phyloP scores from a whole-genome alignment of 2,797 vertebrate species.

The Ctenosaura bakeri region DNA sequence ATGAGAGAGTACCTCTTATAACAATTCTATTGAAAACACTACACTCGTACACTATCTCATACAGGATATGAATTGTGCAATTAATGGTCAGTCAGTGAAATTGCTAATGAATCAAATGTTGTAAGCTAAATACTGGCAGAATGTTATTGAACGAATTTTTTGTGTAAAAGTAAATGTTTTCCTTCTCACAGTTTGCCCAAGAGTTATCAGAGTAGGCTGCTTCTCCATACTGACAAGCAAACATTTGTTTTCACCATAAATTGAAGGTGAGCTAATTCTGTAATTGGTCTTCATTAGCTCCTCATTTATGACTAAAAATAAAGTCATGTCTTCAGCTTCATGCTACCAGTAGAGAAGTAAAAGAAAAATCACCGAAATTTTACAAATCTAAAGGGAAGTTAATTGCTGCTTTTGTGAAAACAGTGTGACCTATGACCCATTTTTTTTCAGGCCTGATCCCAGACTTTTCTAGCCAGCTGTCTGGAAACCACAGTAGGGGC shows the following conservation, averaged over 20 bases:
- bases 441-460: constrained; percentile 79
- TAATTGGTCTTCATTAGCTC: constrained; percentile 63
- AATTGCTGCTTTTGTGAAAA: constrained; percentile 64
- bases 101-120: constrained; percentile 75
- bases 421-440: constrained; percentile 80
- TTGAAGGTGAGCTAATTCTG: constrained; percentile 54
- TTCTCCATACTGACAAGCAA: constrained; percentile 52
- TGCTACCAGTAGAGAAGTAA: constrained; percentile 7
- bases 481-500: constrained; percentile 84
- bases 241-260: constrained; percentile 59
- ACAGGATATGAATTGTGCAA: constrained; percentile 39
- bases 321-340: constrained; percentile 62
- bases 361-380: constrained; percentile 62
- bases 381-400: constrained; percentile 72
- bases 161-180: constrained; percentile 67
- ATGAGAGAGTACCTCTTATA: background rate
- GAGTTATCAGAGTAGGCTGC: constrained; percentile 51
- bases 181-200: constrained; percentile 50
- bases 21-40: constrained; percentile 42
- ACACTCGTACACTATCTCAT: constrained; percentile 54
- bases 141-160: constrained; percentile 56
- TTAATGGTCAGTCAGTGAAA: constrained; percentile 51
- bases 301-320: constrained; percentile 64
- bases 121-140: constrained; percentile 67
- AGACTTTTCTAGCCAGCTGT: constrained; percentile 81